Base-by-base conservation (phyloP, 2,113 vertebrate genomes). In the Galemys pyrenaicus region DNA sequence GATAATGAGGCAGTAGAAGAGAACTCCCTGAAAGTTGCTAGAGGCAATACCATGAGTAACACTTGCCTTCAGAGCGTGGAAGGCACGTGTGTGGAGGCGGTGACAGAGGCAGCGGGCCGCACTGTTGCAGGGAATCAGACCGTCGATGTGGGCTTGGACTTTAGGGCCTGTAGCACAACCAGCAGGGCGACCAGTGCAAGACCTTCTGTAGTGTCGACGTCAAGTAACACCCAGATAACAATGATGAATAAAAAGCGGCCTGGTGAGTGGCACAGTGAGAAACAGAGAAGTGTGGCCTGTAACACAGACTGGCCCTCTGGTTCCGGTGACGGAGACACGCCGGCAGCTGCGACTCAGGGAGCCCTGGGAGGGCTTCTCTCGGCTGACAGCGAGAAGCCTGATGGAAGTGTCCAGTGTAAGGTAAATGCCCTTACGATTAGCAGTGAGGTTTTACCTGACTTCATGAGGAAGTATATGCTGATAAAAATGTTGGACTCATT, bases 221-320 rank as follows among this genome's bases (percentile, higher is more conserved):
- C 97, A 51, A 44, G 96, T 78, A 98, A 98, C 74, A 98, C 98
- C 0, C 97, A 97, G 24, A 82, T 98, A 20, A 97, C 95, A 0
- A 94, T 97, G 97, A 96, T 97, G 97, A 97, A 44, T 60, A 97
- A 91, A 70, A 89, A 39, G 4, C 44, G 19, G 0, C 93, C 94
- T 0, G 0, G 11, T 0, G 74, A 58, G 0, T 92, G 96, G 95
- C 91, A 6, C 1, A 9, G 0, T 5, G 80, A 85, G 12, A 92
- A 8, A 20, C 77, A 5, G 0, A 81, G 30, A 37, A 98, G 95
- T 0, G 68, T 97, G 54, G 97, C 96, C 19, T 97, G 97, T 80
- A 97, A 96, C 49, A 97, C 97, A 0, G 97, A 97, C 2, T 92
- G 88, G 95, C 87, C 94, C 0, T 77, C 0, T 37, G 17, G 75